Base-by-base conservation (phyloP, 2,113 vertebrate genomes). In the Petroica traversi region DNA sequence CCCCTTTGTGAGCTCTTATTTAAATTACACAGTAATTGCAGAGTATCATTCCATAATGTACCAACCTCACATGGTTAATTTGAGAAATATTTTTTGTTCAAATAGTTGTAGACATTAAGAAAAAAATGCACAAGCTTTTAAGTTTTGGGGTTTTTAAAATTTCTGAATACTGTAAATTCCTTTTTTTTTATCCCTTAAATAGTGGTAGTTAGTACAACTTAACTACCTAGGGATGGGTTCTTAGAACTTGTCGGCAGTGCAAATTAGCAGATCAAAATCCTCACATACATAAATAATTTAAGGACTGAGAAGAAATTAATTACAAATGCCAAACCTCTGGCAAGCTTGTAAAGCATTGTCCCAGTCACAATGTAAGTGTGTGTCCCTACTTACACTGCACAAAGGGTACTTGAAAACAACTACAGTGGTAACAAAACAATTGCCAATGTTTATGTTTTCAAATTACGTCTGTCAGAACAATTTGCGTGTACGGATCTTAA, bases 381-480 rank as follows among this genome's bases (percentile, higher is more conserved):
- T 91, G 13, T 55, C 91, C 48, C 73, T 89, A 40, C 84, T 93
- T 85, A 71, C 46, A 19, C 23, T 33, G 12, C 43, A 78, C 59
- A 88, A 85, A 58, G 67, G 69, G 36, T 66, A 67, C 58, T 91
- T 73, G 68, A 71, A 91, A 92, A 86, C 43, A 94, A 61, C 68
- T 84, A 76, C 64, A 82, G 46, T 51, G 82, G 75, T 69, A 87
- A 88, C 34, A 88, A 86, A 89, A 73, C 63, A 80, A 83, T 68
- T 93, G 63, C 52, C 76, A 91, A 52, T 86, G 45, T 92, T 89
- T 95, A 49, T 85, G 48, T 71, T 95, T 95, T 84, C 74, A n/a
- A 59, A 88, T 92, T 71, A 76, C 57, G 63, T 92, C 90, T 91
- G 58, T 57, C 59, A 68, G 78, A 96, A 85, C 67, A 87, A 76